These are phyloP conservation scores for Tromatobia lineatoria DNA, from an alignment of 2,888 invertebrate species.

Conservation along the genomic window DNA sequence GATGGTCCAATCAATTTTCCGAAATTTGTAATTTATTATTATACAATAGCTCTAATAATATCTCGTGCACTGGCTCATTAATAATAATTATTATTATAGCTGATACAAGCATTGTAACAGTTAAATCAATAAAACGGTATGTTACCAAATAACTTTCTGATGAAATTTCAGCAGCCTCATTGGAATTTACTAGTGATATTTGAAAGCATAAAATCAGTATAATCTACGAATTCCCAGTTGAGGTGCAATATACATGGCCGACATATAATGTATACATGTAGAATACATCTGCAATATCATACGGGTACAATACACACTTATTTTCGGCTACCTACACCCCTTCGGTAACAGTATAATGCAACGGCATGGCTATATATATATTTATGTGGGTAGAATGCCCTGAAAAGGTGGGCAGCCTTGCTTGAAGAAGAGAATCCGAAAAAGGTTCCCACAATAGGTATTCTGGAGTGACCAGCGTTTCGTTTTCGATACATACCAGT, in stretches of 20 bases:
- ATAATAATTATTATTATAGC: too few species aligned
- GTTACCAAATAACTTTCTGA: background rate
- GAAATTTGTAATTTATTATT: too few species aligned
- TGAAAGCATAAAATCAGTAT: background rate
- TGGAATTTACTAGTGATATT: background rate
- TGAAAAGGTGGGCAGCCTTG: conserved; percentile 49
- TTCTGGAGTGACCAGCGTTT: conserved; percentile 62
- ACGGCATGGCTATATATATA: conserved; percentile 21
- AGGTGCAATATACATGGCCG: background rate
- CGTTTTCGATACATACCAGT: conserved; percentile 64
- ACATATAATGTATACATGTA: background rate
- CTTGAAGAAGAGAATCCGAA: conserved; percentile 55
- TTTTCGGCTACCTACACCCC: conserved; percentile 37
- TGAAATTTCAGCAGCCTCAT: background rate
- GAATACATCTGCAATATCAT: conserved; percentile 28
- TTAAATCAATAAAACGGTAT: background rate
- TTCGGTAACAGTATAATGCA: conserved; percentile 26
- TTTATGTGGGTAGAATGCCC: conserved; percentile 29
- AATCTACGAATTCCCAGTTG: background rate
- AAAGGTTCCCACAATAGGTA: conserved; percentile 55
- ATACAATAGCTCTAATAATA: background rate
- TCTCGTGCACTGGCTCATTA: background rate
- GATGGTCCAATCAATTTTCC: too few species aligned
- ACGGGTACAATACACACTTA: conserved; percentile 12
- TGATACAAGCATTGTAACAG: too few species aligned